A percentile compares a stretch with the other conserved stretches of the same genome.
Evolutionary conservation across 2,888 invertebrate species (phyloP).

Genomic region (Lepidocyrtinus sp.): DNA sequence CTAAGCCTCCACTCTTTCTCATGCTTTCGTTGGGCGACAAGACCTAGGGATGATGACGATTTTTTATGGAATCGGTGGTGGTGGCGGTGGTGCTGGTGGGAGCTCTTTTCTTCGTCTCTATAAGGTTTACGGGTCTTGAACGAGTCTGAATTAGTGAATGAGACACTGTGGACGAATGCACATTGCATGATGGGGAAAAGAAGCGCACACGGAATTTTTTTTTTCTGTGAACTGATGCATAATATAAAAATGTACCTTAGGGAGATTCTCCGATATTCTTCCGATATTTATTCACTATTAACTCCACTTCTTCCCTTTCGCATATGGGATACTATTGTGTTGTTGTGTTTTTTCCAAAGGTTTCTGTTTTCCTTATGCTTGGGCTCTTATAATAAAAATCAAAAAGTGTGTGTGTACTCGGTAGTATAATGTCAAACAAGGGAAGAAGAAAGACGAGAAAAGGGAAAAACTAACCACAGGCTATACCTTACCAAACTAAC

Average conservation of each 20-base stretch:
- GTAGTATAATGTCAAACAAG: slow-evolving; percentile 51
- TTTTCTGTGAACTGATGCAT: slow-evolving; percentile 10
- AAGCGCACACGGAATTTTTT: neutral
- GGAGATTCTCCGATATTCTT: slow-evolving; percentile 8
- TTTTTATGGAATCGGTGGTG: neutral
- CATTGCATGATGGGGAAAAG: slow-evolving; percentile 19
- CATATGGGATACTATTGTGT: neutral
- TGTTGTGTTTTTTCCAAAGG: slow-evolving; percentile 4
- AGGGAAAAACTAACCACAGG: slow-evolving; percentile 47
- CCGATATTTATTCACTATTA: slow-evolving; percentile 9
- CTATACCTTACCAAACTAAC: slow-evolving; percentile 34
- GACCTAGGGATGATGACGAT: neutral
- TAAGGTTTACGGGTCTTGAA: slow-evolving; percentile 37
- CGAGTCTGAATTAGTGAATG: slow-evolving; percentile 52
- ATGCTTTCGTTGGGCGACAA: slow-evolving; percentile 4
- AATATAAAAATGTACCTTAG: neutral
- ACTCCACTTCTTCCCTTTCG: no score
- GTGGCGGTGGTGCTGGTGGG: slow-evolving; percentile 3
- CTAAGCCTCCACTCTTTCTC: slow-evolving; percentile 13
- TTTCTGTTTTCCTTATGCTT: neutral
- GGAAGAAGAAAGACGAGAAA: slow-evolving; percentile 22
- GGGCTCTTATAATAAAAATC: slow-evolving; percentile 21
- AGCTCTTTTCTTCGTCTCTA: slow-evolving; percentile 1
- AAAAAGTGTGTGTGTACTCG: slow-evolving; percentile 24
- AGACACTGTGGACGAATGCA: slow-evolving; percentile 46